phyloP scores from a whole-genome alignment of 2,888 invertebrate genomes.

The Glyphotaelius pellucidus region DNA sequence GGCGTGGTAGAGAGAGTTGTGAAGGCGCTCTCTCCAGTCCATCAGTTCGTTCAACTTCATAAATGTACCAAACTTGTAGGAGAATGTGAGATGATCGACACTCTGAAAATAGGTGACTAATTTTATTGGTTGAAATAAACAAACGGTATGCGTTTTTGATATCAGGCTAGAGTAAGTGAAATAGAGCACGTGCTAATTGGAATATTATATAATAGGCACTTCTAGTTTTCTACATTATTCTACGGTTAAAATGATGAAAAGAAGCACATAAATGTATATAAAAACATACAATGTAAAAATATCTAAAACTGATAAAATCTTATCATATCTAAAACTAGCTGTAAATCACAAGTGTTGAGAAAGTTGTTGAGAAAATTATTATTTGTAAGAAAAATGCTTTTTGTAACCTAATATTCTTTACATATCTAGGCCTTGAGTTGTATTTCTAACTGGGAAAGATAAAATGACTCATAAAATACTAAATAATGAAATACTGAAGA shows the following conservation, averaged over 20 bases:
- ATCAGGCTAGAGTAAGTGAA: too few species aligned
- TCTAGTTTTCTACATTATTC: too few species aligned
- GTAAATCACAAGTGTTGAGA: background rate
- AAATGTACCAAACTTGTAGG: slow-evolving; percentile 97
- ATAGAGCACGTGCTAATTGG: too few species aligned
- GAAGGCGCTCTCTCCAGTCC: slow-evolving; percentile 87
- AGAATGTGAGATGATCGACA: slow-evolving; percentile 92
- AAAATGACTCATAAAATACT: background rate
- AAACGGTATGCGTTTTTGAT: too few species aligned
- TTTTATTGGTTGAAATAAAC: background rate
- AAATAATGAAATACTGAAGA: too few species aligned
- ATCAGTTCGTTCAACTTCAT: slow-evolving; percentile 94
- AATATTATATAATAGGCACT: too few species aligned
- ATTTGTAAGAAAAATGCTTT: background rate
- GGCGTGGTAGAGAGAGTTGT: slow-evolving; percentile 88
- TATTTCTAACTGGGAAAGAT: background rate
- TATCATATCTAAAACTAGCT: too few species aligned
- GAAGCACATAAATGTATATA: background rate
- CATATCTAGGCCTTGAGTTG: background rate
- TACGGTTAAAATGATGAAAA: background rate
- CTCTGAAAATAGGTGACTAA: slow-evolving; percentile 78
- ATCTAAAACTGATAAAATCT: too few species aligned
- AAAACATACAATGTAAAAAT: background rate
- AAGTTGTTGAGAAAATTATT: background rate
- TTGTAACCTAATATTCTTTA: background rate